Evolutionary conservation across 1,140 invertebrate genomes (phyloP).

Genomic region (Drosophila funebris): DNA sequence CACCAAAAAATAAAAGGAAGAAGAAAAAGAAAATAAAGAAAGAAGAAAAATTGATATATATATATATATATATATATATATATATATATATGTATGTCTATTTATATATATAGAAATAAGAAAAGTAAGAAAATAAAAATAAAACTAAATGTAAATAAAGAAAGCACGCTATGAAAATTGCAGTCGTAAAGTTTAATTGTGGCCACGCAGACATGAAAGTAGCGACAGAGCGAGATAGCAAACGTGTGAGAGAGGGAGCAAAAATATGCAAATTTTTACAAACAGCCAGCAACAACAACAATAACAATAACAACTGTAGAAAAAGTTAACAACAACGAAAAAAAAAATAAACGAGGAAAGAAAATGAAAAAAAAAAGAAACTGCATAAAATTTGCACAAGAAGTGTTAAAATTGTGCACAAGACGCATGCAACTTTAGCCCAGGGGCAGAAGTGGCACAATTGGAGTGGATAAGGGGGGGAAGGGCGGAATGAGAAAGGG

Average conservation of each 20-base stretch:
- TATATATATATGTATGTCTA: background rate
- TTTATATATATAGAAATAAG: background rate
- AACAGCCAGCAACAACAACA: conserved; percentile 28
- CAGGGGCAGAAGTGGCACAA: no score
- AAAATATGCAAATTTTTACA: conserved; percentile 40
- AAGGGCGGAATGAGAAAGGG: background rate
- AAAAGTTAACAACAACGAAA: conserved; percentile 15
- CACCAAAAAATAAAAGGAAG: conserved; percentile 31
- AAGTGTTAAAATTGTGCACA: conserved; percentile 72
- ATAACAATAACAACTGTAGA: background rate
- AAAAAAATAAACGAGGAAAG: background rate
- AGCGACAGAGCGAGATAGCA: background rate
- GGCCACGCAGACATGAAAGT: conserved; percentile 41
- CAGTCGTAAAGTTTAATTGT: conserved; percentile 77
- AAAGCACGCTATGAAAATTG: conserved; percentile 56
- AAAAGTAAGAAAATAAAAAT: conserved; percentile 15
- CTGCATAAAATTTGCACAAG: conserved; percentile 70
- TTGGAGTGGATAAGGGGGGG: no score
- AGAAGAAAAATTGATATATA: no score
- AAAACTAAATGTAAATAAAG: conserved; percentile 41
- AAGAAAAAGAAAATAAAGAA: conserved; percentile 3
- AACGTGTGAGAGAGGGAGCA: background rate
- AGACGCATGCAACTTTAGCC: conserved; percentile 60
- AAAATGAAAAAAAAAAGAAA: conserved; percentile 12
- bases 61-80: background rate